These are phyloP conservation scores for Caenorhabditis becei DNA, from an alignment of 2,888 invertebrate genomes.

Conservation along the genomic window DNA sequence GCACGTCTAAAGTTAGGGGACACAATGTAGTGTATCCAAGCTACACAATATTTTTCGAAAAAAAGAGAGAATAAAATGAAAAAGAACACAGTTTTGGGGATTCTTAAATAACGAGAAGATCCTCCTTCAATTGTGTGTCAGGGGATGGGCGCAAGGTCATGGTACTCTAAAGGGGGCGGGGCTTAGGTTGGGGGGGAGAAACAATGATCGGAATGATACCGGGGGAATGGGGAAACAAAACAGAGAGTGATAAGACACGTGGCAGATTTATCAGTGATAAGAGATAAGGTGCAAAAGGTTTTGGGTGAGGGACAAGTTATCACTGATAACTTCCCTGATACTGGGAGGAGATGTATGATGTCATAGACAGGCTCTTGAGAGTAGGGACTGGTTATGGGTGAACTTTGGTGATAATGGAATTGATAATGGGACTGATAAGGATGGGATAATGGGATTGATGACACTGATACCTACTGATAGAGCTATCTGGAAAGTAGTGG, in stretches of 20 bases:
- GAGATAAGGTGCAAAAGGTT: too few relatives aligned
- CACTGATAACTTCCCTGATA: too few relatives aligned
- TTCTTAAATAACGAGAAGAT: slow-evolving; percentile 1
- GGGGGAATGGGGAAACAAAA: background rate
- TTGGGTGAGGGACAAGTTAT: too few relatives aligned
- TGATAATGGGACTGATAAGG: too few relatives aligned
- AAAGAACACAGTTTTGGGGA: background rate
- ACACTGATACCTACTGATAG: too few relatives aligned
- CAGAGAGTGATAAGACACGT: background rate
- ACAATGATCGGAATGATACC: slow-evolving; percentile 57
- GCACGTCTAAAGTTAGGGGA: too few relatives aligned
- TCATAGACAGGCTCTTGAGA: background rate
- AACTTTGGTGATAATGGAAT: background rate
- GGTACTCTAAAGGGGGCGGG: slow-evolving; percentile 43
- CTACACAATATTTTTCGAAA: too few relatives aligned
- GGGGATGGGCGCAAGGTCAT: slow-evolving; percentile 28
- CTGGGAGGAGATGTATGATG: background rate
- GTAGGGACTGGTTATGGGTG: background rate
- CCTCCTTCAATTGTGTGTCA: background rate
- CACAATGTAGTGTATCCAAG: too few relatives aligned
- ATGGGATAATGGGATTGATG: too few relatives aligned
- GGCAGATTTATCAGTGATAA: background rate
- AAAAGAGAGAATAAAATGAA: background rate
- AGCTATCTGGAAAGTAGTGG: too few relatives aligned
- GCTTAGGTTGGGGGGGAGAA: slow-evolving; percentile 7